Base-by-base conservation (phyloP, 2,797 vertebrate genomes). In the Hydrophis major region DNA sequence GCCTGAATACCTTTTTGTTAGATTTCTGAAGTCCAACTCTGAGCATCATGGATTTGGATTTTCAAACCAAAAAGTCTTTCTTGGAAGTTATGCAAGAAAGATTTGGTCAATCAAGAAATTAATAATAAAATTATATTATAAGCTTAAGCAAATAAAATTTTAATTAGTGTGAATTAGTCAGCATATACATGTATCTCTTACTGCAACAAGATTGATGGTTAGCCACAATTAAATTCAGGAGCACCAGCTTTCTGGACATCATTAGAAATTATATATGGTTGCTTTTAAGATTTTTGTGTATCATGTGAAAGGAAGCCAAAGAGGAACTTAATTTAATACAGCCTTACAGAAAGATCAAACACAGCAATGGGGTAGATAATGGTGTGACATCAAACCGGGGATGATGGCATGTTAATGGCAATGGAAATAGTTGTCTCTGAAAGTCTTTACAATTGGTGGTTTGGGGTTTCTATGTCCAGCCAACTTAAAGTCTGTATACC, bases 1-100 rank as follows among this genome's bases (percentile, higher is more conserved):
- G 90, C 93, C 3, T 6, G 92, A 95, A 83, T 94, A 93, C 87
- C 87, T 96, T 94, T 66, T 10, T 95, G 28, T 92, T 28, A 63
- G 91, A 74, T 27, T 0, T 18, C 63, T 93, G n/a, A 11, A 87
- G 55, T 93, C 87, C 78, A 87, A 0, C 59, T 61, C 32, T 66
- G 32, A 87, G 59, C 50, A 89, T 66, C 87, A 86, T 86, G 57
- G 42, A 25, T 69, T 69, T 78, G 74, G 27, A 66, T 59, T 42
- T 59, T 78, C 74, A 87, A 66, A 89, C 42, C 28, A 83, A 57
- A 28, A 78, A 37, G 53, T 16, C 88, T 47, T 56, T 42, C 42
- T 50, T 90, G n/a, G n/a, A 74, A 90, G n/a, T n/a, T 25, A 55
- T 22, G 32, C 66, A n/a, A 47, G 16, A 18, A 83, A 92, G 12